A percentile compares a stretch with the other conserved stretches of the same genome.
These are phyloP conservation scores for Nibea albiflora DNA, from an alignment of 2,113 vertebrate genomes.

Conservation along the genomic window DNA sequence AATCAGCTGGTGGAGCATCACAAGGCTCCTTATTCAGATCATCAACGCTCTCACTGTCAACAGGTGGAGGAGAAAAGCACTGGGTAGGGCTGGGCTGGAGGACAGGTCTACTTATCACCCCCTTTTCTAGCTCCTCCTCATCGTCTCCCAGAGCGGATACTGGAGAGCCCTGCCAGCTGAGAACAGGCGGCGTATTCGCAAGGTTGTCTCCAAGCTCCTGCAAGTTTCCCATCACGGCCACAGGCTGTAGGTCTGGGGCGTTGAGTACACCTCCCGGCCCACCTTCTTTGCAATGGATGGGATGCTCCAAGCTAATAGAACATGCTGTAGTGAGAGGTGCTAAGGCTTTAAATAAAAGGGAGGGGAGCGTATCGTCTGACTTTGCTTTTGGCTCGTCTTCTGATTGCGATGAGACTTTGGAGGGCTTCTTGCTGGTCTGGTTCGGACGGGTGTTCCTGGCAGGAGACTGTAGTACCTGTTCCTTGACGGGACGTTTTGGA, in stretches of 20 bases:
- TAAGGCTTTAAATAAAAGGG: conserved; percentile 78
- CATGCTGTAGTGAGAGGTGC: conserved; percentile 62
- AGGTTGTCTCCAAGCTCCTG: conserved; percentile 77
- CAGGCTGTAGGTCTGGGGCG: conserved; percentile 82
- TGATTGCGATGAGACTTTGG: conserved; percentile 39
- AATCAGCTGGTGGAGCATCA: conserved; percentile 3
- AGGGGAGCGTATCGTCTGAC: conserved; percentile 69
- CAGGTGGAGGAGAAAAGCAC: conserved; percentile 65
- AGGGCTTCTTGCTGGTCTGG: conserved; percentile 37
- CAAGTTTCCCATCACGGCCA: conserved; percentile 71
- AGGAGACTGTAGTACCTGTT: not conserved
- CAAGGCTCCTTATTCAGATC: conserved; percentile 30
- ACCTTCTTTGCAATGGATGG: conserved; percentile 72
- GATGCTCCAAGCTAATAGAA: conserved; percentile 65
- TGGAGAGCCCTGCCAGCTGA: conserved; percentile 87
- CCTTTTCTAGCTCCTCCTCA: conserved; percentile 77
- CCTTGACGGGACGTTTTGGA: conserved; percentile 14
- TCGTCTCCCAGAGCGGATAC: conserved; percentile 80
- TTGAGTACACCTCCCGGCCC: conserved; percentile 70
- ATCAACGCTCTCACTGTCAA: conserved; percentile 54
- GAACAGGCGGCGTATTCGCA: conserved; percentile 83
- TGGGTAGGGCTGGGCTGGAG: conserved; percentile 83
- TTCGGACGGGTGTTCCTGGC: conserved; percentile 36
- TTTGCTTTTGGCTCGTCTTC: conserved; percentile 26
- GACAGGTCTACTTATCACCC: conserved; percentile 81